Base-by-base conservation (phyloP, 2,797 vertebrate genomes). In the Momotus momota region DNA sequence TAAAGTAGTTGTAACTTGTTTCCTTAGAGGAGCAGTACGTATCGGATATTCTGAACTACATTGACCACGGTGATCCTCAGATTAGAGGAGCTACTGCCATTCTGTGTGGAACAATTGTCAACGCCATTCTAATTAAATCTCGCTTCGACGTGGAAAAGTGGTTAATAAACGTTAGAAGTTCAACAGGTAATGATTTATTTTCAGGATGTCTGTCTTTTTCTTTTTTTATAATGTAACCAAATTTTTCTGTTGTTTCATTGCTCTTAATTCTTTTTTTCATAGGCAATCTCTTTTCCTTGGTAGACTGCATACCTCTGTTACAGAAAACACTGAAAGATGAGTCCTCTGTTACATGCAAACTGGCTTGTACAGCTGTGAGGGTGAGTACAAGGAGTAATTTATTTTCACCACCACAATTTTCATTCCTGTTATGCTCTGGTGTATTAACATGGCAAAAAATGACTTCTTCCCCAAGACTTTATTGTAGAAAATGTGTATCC, bases 311-410 rank as follows among this genome's bases (percentile, higher is more conserved):
- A 88, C 99, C 99, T 96, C 97, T 99, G 83, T 97, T 99, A 57
- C 99, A 98, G 97, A 99, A 98, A 89, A 98, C 98, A 4, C 95
- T 99, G 58, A 99, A 98, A 96, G 99, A 99, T 35, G 99, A 99
- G 54, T 99, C 99, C 18, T 99, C 99, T 0, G 99, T 99, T 55
- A 99, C 99, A 0, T 99, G 99, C 96, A 99, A 99, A 96, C 96
- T 99, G 98, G 99, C 99, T 45, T 99, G 99, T 92, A 98, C 98
- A 55, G 99, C 99, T 91, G 99, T 99, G 84, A 98, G 99, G 98
- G 99, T 99, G 97, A 98, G 99, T 43, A 66, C 33, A 9, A 46
- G 22, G 13, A 55, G 14, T 51, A 23, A 40, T 80, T 89, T 74
- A 26, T 66, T 81, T 88, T 14, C n/a, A 78, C 14, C 17, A 57